Base-by-base conservation (phyloP, 2,888 invertebrate species). In the Plutella xylostella region DNA sequence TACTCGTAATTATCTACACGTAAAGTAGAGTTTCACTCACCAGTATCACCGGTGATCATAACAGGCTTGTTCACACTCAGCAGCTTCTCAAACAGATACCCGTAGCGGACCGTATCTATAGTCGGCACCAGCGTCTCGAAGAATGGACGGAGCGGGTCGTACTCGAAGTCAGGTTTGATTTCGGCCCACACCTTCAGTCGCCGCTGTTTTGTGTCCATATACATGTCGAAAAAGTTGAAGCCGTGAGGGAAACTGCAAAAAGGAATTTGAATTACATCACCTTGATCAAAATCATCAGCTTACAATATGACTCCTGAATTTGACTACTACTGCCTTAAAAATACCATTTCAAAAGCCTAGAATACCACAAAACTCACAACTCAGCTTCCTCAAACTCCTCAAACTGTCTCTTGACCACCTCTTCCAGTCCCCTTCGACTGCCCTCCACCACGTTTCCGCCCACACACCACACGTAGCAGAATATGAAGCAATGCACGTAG, bases 61-160 rank as follows among this genome's bases (percentile, higher is more conserved):
- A 96, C 93, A 0, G 96, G 92, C 56, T 90, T 89, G 25, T 89
- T 87, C 2, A 88, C 86, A 7, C 87, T 75, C 14, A 96, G 83
- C 11, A 96, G 77, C 57, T 91, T 88, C 57, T 92, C 89, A 78
- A 93, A 88, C 34, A 94, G 70, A 63, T 90, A 94, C 45, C 94
- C 93, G 63, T 91, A 96, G 55, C 95, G 87, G 0, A 94, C 92
- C 0, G 96, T 96, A 61, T 96, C 96, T n/a, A 90, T 88, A 0
- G 96, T 96, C 0, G 96, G 96, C 7, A 96, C 96, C 7, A 95
- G 82, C 63, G 94, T 93, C 61, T 96, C 95, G 61, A 95, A 96
- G 74, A 94, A 96, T 1, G 94, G 92, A 20, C 85, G 75, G 1
- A 87, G 77, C 12, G 85, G 73, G 61, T 91, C 87, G 60, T 93